These are phyloP conservation scores for Patella ulyssiponensis DNA, from an alignment of 2,888 invertebrate species.

Conservation along the genomic window DNA sequence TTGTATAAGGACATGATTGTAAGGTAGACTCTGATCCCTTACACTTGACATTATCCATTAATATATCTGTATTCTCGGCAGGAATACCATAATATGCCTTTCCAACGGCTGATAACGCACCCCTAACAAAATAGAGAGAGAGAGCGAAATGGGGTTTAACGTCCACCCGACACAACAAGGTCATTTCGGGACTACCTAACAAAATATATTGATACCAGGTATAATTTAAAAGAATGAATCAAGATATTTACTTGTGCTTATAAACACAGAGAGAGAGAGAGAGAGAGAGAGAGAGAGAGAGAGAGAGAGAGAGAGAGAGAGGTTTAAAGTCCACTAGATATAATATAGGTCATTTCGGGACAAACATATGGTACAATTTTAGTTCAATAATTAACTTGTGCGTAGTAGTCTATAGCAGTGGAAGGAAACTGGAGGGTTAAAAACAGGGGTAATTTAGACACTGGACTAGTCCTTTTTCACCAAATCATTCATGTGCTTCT, in stretches of 20 bases:
- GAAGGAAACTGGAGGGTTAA: background rate
- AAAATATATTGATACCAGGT: too few relatives aligned
- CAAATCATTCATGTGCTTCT: too few relatives aligned
- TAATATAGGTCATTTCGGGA: too few relatives aligned
- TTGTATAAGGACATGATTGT: slow-evolving; percentile 50
- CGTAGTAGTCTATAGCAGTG: too few relatives aligned
- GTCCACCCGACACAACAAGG: too few relatives aligned
- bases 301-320: background rate
- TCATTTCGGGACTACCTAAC: too few relatives aligned
- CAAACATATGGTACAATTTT: too few relatives aligned
- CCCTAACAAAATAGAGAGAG: slow-evolving; percentile 18
- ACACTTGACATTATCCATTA: slow-evolving; percentile 61
- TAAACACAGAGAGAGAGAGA: background rate
- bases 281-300: background rate
- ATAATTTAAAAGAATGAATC: too few relatives aligned
- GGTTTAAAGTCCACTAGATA: too few relatives aligned
- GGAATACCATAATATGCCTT: slow-evolving; percentile 25
- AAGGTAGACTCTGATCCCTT: slow-evolving; percentile 50
- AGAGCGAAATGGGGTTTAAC: background rate
- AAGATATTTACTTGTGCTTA: too few relatives aligned
- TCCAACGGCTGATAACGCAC: slow-evolving; percentile 15
- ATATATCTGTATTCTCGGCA: slow-evolving; percentile 38
- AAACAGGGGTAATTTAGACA: background rate
- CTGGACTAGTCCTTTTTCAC: too few relatives aligned
- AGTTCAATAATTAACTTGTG: too few relatives aligned